Percentiles rank a stretch among this genome's conserved stretches.
phyloP scores from a whole-genome alignment of 2,113 vertebrate genomes.

The Pitta sordida region DNA sequence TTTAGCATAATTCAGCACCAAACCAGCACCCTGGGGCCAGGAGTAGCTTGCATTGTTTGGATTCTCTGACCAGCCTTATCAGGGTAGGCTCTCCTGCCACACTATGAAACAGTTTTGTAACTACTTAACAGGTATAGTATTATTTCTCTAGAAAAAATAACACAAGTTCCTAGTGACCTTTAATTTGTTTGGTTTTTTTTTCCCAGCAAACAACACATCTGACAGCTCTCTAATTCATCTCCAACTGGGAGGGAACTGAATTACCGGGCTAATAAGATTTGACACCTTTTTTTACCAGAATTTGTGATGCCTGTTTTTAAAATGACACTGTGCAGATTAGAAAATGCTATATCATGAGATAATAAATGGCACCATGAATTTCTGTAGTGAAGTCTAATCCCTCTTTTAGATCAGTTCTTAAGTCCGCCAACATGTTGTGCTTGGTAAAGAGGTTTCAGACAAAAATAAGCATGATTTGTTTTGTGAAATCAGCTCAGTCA shows the following conservation, averaged over 20 bases:
- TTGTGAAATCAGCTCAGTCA: neutral
- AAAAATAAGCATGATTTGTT: neutral
- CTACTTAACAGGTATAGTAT: neutral
- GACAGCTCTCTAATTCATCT: neutral
- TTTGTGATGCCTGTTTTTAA: conserved; percentile 29
- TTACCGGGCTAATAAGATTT: neutral
- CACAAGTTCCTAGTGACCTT: neutral
- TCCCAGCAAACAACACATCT: neutral
- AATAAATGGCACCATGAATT: conserved; percentile 31
- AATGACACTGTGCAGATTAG: conserved; percentile 39
- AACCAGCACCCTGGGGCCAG: neutral
- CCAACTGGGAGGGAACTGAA: neutral
- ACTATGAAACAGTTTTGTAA: neutral
- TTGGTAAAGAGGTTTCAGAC: neutral
- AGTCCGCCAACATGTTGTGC: neutral
- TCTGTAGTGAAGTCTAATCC: conserved; percentile 23
- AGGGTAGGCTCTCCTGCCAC: neutral
- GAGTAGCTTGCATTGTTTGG: neutral
- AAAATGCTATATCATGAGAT: conserved; percentile 22
- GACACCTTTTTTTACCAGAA: conserved; percentile 9
- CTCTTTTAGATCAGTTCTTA: conserved; percentile 31
- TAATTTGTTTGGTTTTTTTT: no score
- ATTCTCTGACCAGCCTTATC: neutral
- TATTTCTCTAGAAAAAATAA: neutral
- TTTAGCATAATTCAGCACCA: neutral